Evolutionary conservation across 2,888 invertebrate genomes (phyloP), one percentile per base, ranked within the genome.

Genomic region (Mamestra brassicae): DNA sequence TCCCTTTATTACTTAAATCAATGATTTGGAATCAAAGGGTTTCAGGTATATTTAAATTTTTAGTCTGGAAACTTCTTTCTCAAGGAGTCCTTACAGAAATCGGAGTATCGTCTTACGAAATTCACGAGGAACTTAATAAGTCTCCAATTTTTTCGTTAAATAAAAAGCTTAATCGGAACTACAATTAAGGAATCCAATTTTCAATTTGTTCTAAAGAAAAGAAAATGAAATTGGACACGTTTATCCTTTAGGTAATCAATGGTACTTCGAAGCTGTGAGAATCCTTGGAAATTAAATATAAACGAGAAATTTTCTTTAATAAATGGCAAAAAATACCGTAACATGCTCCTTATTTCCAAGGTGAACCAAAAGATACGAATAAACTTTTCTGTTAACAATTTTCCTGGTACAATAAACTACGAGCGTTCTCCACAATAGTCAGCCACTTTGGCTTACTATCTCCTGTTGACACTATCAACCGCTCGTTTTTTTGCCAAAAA

Each of bases 1-100:
- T 63, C 52, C 36, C 3, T 15, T 45, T 34, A 52, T 15, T 17
- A 15, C 6, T 45, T 17, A 50, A 62, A 45, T 36, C 4, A 4
- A 81, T 58, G 47, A 76, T 54, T 57, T 57, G 8, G 11, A 57
- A 61, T 82, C 26, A 82, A 64, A 82, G 60, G 60, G 58, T 78
- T 55, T 65, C 10, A 61, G 34, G 45, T 54, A 58, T 26, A 58
- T 68, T 52, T 4, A 38, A 8, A 55, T 61, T 65, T 68, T 38
- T 7, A 3, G 50, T 63, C 58, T 69, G 10, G 1, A 36, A 74
- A 66, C 34, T 63, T 55, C 42, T 54, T 69, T 70, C 17, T 38
- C 3, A 54, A 55, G 1, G 55, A 70, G 45, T 13, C 26, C 52
- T 80, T 50, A n/a, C 38, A 34, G 8, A 69, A 58, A 57, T 7